Base-by-base conservation (phyloP, 92 coral and sea anemone genomes). In the Phymanthus crucifer region DNA sequence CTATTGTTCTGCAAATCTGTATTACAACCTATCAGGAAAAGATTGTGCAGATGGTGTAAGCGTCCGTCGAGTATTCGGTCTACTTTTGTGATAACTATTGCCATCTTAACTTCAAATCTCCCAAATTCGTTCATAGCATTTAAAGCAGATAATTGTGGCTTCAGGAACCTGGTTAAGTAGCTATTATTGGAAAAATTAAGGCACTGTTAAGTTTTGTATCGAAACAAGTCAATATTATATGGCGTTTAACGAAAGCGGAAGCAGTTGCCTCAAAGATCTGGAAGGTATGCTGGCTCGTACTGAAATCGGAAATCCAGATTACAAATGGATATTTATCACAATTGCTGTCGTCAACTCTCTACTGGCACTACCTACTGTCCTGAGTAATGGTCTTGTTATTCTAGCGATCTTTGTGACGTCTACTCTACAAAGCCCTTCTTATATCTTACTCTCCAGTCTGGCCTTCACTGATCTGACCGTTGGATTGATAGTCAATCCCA, bases 371-470 rank as follows among this genome's bases (percentile, higher is more conserved):
- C 68, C 68, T 13, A 61, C 68, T 27, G 10, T 61, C 68, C 34
- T 61, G 18, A 4, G 35, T 61, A 61, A 61, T 29, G 33, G 68
- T 61, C 34, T 61, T 8, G 68, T 61, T 13, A 61, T 61, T 27
- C 33, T 61, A 61, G 68, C 68, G 34, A 61, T 61, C 68, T 61
- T 4, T 11, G 29, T 29, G 9, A 61, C 68, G 13, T 34, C 36
- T 4, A 29, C 68, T 24, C 68, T 61, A 27, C 68, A 61, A 61
- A 61, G 68, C 68, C 68, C 68, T 21, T 61, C 68, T 1, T 61
- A 61, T 61, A 61, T 61, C 29, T 18, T 61, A 61, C 17, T 61
- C 34, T 61, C 68, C 26, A 24, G 35, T 61, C 68, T 61, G 29
- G 68, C 68, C 2, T 61, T 61, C 26, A 61, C 68, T 8, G 68